Conservation (phyloP, 2,888 invertebrate genomes). For the Machimus rusticus region DNA sequence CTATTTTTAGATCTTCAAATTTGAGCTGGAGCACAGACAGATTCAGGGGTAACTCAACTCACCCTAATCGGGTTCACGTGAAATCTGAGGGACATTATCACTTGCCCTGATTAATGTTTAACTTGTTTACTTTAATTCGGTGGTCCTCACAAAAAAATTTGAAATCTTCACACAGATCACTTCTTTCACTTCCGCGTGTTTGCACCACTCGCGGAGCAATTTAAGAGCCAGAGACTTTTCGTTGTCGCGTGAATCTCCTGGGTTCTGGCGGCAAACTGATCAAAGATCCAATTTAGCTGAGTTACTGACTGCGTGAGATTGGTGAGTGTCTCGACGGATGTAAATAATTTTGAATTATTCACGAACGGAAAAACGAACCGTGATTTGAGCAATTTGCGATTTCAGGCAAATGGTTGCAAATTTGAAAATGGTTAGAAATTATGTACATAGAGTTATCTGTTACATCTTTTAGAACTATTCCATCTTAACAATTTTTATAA, state of each 20-base stretch:
- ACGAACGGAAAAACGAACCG: not conserved
- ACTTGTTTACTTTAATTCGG: not conserved
- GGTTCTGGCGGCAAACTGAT: slow-evolving; percentile 23
- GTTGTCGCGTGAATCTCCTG: not conserved
- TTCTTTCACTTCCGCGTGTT: slow-evolving; percentile 15
- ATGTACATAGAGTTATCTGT: not conserved
- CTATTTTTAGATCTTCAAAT: slow-evolving; percentile 1
- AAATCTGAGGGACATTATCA: slow-evolving; percentile 11
- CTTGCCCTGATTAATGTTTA: not conserved
- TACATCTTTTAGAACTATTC: not conserved
- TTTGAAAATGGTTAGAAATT: not conserved
- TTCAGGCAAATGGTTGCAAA: not conserved
- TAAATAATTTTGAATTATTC: not conserved
- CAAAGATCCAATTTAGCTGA: not conserved
- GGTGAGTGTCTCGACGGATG: not conserved
- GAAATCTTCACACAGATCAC: not conserved
- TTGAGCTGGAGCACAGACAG: not conserved
- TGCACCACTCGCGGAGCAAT: not conserved
- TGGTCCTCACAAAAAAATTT: not conserved
- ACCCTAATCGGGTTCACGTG: slow-evolving; percentile 50
- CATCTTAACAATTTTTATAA: not conserved
- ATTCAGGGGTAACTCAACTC: slow-evolving; percentile 48
- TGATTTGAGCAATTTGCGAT: not conserved
- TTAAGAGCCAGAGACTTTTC: not conserved
- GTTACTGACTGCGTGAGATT: not conserved